Evolutionary conservation across 2,888 invertebrate genomes (phyloP).

Genomic region (Aphodius granarius): DNA sequence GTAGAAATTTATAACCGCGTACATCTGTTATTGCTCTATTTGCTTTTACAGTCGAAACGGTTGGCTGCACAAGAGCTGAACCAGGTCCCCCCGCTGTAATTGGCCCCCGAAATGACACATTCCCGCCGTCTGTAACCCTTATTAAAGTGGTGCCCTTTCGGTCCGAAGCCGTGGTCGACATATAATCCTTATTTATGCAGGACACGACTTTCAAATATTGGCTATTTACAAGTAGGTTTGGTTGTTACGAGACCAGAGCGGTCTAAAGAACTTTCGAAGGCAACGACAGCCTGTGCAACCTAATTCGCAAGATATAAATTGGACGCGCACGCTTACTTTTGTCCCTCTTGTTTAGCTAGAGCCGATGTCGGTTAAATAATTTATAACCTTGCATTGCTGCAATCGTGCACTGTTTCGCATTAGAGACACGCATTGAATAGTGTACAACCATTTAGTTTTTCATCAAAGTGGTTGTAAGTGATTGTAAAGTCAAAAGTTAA

Average conservation of each 20-base stretch:
- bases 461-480: too few species aligned
- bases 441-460: not conserved
- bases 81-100: not conserved
- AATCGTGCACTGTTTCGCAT: not conserved
- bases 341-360: not conserved
- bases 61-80: not conserved
- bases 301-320: not conserved
- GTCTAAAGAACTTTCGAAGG: not conserved
- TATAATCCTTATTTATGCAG: not conserved
- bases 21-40: not conserved
- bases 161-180: not conserved
- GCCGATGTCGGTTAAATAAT: not conserved
- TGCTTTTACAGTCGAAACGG: not conserved
- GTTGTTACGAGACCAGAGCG: not conserved
- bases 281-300: not conserved
- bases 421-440: not conserved
- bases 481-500: too few species aligned
- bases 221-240: not conserved
- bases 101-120: not conserved
- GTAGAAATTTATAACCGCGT: not conserved
- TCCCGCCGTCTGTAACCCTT: not conserved
- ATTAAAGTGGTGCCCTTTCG: not conserved
- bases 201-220: not conserved
- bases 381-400: not conserved
- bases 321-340: not conserved